phyloP scores from a whole-genome alignment of 1,140 invertebrate species.

The Pseudomyrmex gracilis region DNA sequence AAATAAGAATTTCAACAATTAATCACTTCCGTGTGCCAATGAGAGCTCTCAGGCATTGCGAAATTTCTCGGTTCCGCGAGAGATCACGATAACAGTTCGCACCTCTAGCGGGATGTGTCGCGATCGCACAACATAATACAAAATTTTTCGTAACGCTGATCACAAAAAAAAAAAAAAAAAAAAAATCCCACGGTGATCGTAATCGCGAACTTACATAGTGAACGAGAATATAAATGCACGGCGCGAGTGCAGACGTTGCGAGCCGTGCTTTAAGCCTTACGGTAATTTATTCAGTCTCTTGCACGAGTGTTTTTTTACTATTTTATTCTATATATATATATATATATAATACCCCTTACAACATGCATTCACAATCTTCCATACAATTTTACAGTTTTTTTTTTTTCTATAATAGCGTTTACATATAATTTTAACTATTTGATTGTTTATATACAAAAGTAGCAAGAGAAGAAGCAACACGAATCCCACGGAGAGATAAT shows the following conservation, averaged over 20 bases:
- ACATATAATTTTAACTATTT: not conserved
- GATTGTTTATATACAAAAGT: not conserved
- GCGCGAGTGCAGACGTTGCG: conserved; percentile 17
- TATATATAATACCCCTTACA: conserved; percentile 6
- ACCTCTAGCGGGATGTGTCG: conserved; percentile 2
- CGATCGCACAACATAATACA: conserved; percentile 22
- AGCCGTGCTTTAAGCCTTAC: conserved; percentile 27
- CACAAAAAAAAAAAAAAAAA: no score
- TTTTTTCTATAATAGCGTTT: no score
- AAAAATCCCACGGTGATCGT: not conserved
- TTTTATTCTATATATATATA: conserved; percentile 17
- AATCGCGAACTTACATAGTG: not conserved
- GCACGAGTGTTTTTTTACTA: conserved; percentile 17
- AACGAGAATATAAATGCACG: conserved; percentile 29
- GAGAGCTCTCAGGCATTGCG: not conserved
- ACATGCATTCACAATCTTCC: not conserved
- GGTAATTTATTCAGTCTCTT: conserved; percentile 33
- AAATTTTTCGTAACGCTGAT: not conserved
- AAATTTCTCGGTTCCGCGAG: not conserved
- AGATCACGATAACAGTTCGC: conserved; percentile 6
- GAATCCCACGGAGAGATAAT: not conserved
- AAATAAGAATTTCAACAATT: not conserved
- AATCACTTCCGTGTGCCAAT: not conserved
- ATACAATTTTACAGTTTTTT: not conserved
- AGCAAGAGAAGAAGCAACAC: not conserved